phyloP scores from a whole-genome alignment of 2,888 invertebrate species.

The Seladonia tumulorum region DNA sequence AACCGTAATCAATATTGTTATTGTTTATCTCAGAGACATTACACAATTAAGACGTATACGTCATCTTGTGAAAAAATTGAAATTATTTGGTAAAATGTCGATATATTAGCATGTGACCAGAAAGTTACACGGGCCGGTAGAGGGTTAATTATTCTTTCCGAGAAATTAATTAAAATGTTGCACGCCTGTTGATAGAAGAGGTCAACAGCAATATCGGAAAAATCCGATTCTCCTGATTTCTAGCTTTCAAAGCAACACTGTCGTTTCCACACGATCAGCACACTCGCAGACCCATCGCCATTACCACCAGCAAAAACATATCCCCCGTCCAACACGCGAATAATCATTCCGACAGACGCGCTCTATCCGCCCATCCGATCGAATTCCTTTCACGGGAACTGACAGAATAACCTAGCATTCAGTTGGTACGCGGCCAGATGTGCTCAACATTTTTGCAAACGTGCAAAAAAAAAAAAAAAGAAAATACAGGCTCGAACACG shows the following conservation, averaged over 20 bases:
- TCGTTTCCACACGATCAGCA: too few relatives aligned
- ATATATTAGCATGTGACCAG: too few relatives aligned
- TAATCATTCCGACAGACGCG: not conserved
- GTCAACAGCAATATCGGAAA: not conserved
- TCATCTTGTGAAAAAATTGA: too few relatives aligned
- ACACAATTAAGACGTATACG: too few relatives aligned
- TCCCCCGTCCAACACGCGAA: not conserved
- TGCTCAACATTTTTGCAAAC: not conserved
- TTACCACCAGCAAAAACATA: not conserved
- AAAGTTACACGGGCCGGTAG: too few relatives aligned
- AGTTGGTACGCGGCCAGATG: not conserved
- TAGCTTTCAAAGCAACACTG: not conserved
- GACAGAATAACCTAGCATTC: not conserved
- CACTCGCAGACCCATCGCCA: not conserved
- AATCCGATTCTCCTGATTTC: not conserved
- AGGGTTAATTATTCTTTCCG: not conserved
- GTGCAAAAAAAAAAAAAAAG: not conserved
- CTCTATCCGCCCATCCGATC: not conserved
- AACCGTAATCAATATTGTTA: too few relatives aligned
- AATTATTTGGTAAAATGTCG: too few relatives aligned
- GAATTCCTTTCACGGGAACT: not conserved
- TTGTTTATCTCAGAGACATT: too few relatives aligned
- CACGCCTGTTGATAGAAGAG: not conserved
- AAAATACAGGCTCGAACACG: not conserved
- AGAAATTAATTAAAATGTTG: not conserved